A percentile compares a stretch with the other conserved stretches of the same genome.
These are phyloP conservation scores for Bubalus kerabau DNA, from an alignment of 2,113 vertebrate species.

Conservation along the genomic window DNA sequence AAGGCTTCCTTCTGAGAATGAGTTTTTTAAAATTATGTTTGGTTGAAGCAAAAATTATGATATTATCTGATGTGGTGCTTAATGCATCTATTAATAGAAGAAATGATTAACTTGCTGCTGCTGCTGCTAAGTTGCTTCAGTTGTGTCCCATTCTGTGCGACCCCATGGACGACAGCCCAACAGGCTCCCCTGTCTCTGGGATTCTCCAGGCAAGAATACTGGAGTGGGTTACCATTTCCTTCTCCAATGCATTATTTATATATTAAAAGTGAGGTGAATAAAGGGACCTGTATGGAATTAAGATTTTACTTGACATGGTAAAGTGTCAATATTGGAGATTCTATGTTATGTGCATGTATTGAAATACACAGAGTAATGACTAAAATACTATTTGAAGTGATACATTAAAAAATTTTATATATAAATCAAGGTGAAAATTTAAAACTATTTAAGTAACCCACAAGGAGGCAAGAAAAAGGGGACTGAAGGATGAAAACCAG, in stretches of 20 bases:
- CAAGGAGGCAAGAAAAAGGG: background rate
- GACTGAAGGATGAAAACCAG: background rate
- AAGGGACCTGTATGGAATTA: background rate
- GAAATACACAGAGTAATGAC: background rate
- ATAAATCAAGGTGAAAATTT: background rate
- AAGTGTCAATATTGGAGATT: background rate
- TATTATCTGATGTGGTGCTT: background rate
- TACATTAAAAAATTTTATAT: background rate
- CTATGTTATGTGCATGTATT: background rate
- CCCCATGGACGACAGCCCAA: too few relatives aligned
- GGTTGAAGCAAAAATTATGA: background rate
- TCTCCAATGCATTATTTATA: background rate
- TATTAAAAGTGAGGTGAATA: background rate
- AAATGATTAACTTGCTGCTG: background rate
- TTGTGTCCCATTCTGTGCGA: too few relatives aligned
- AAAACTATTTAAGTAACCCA: background rate
- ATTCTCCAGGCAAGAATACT: too few relatives aligned
- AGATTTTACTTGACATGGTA: background rate
- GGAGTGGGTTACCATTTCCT: too few relatives aligned
- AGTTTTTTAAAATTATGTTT: background rate
- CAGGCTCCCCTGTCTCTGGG: too few relatives aligned
- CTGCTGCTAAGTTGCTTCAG: too few relatives aligned
- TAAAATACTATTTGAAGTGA: background rate
- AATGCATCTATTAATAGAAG: background rate
- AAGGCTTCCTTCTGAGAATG: background rate